Evolutionary conservation across 2,888 invertebrate species (phyloP).

Genomic region (Eupithecia subfuscata): DNA sequence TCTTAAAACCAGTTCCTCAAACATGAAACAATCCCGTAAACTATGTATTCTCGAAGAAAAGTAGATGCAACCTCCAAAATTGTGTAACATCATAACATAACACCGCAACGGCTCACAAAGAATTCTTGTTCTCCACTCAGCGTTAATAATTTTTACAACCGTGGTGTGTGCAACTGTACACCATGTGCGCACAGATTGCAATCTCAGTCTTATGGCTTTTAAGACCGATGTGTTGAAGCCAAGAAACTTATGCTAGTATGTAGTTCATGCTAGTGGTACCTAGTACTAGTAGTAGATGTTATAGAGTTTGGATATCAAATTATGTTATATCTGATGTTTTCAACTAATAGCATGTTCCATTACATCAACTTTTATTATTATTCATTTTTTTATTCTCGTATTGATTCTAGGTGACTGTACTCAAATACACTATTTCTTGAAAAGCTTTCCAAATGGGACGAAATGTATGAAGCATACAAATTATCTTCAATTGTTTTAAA

Average conservation of each 20-base stretch:
- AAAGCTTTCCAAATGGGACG: too few relatives aligned
- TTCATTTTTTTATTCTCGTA: too few relatives aligned
- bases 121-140: conserved; percentile 37
- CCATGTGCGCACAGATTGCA: conserved; percentile 59
- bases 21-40: neutral
- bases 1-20: too few relatives aligned
- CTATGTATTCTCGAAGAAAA: neutral
- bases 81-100: conserved; percentile 7
- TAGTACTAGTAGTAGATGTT: neutral
- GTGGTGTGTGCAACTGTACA: conserved; percentile 59
- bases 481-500: too few relatives aligned
- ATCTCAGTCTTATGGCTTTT: conserved; percentile 12
- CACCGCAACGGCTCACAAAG: neutral
- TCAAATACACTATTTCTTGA: too few relatives aligned
- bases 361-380: too few relatives aligned
- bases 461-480: too few relatives aligned
- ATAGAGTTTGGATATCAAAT: neutral
- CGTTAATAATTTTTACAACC: conserved; percentile 58
- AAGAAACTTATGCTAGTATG: neutral
- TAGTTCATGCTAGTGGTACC: neutral
- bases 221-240: neutral
- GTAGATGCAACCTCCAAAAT: neutral
- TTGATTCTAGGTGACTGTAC: too few relatives aligned
- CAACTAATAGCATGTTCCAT: too few relatives aligned
- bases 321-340: neutral